Evolutionary conservation across 2,113 vertebrate species (phyloP).

Genomic region (Zapus hudsonius): DNA sequence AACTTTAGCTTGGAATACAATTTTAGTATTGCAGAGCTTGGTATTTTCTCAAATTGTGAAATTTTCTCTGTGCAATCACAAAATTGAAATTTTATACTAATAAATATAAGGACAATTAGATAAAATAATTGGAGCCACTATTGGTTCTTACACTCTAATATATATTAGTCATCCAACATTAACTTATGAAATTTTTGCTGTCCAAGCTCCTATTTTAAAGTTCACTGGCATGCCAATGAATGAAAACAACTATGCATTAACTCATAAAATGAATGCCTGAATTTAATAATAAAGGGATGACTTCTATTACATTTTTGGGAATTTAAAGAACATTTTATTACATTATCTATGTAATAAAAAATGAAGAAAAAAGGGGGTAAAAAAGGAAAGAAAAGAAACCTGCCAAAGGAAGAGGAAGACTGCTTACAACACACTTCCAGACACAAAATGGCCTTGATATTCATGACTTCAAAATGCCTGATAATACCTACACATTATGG

Average conservation of each 20-base stretch:
- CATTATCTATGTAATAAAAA: not conserved
- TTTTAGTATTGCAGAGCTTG: not conserved
- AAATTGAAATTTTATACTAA: constrained; percentile 20
- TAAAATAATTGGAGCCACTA: not conserved
- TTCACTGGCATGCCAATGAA: not conserved
- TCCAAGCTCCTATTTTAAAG: not conserved
- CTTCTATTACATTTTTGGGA: not conserved
- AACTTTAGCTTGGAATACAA: not conserved
- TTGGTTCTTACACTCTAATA: not conserved
- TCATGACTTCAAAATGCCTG: too few relatives aligned
- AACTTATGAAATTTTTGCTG: constrained; percentile 10
- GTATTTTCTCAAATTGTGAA: not conserved
- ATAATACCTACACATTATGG: too few relatives aligned
- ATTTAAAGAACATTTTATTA: not conserved
- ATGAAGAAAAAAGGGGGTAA: not conserved
- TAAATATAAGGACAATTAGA: not conserved
- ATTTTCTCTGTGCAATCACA: not conserved
- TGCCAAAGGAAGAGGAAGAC: too few relatives aligned
- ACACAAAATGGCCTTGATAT: too few relatives aligned
- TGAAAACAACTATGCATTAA: not conserved
- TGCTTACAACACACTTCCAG: too few relatives aligned
- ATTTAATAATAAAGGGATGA: not conserved
- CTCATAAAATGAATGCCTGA: not conserved
- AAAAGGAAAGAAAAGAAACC: not conserved
- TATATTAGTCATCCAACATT: not conserved